These are phyloP conservation scores for Montipora cactus DNA, from an alignment of 64 coral and sea anemone genomes.

Conservation along the genomic window DNA sequence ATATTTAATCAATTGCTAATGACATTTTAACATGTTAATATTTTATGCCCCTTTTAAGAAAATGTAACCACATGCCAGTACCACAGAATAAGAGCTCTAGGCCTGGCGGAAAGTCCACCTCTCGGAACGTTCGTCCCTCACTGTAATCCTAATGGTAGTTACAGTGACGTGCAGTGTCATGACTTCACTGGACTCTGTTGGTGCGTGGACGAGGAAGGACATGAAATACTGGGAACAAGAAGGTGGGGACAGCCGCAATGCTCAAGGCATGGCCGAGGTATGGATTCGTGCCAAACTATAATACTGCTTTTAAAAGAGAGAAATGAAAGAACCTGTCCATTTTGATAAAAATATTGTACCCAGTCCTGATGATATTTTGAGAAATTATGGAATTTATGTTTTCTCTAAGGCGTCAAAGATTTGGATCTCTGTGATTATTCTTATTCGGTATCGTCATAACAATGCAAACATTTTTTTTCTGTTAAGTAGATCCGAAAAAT, in stretches of 20 bases:
- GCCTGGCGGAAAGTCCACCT: slow-evolving; percentile 50
- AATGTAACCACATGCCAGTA: slow-evolving; percentile 59
- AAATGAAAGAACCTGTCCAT: not conserved
- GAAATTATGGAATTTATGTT: too few relatives aligned
- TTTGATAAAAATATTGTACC: too few relatives aligned
- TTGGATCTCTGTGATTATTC: too few relatives aligned
- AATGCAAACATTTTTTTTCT: too few relatives aligned
- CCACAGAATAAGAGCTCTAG: slow-evolving; percentile 33
- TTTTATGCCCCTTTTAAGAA: slow-evolving; percentile 6
- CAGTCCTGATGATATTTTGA: too few relatives aligned
- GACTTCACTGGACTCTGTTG: slow-evolving; percentile 66
- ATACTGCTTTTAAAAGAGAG: not conserved
- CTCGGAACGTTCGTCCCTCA: slow-evolving; percentile 55
- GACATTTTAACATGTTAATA: not conserved
- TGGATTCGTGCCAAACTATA: not conserved
- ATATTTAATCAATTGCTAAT: not conserved
- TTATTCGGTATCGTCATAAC: too few relatives aligned
- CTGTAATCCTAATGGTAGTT: slow-evolving; percentile 70
- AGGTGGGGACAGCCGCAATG: slow-evolving; percentile 61
- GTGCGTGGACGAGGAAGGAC: slow-evolving; percentile 80
- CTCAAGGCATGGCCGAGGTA: slow-evolving; percentile 16
- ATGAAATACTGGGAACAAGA: slow-evolving; percentile 73
- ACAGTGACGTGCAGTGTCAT: slow-evolving; percentile 73
- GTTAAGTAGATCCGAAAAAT: too few relatives aligned
- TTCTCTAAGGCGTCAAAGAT: too few relatives aligned